Evolutionary conservation across 2,113 vertebrate genomes (phyloP).

Genomic region (Pollimyrus isidori): DNA sequence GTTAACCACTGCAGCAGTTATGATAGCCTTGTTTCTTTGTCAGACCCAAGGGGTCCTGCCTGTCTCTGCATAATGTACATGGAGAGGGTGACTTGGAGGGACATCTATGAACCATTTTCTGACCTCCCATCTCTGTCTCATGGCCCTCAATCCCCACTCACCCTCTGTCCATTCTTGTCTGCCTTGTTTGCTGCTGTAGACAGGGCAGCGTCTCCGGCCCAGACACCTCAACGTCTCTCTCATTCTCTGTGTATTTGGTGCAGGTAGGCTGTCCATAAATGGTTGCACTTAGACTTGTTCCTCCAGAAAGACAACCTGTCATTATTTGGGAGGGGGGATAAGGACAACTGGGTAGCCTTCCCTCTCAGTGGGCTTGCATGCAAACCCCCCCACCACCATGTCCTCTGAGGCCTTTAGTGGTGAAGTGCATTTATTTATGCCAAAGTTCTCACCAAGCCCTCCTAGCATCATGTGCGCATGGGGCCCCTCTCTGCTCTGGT

Average conservation of each 20-base stretch:
- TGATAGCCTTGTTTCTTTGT: no score
- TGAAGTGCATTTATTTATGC: slow-evolving; percentile 22
- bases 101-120: no score
- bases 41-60: no score
- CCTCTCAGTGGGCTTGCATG: background rate
- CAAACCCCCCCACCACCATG: background rate
- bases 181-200: background rate
- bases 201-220: background rate
- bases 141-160: background rate
- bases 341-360: background rate
- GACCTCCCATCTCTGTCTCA: background rate
- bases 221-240: background rate
- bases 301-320: background rate
- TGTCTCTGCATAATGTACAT: no score
- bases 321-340: background rate
- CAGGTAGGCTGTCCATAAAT: background rate
- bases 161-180: background rate
- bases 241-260: background rate
- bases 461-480: background rate
- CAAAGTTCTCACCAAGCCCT: slow-evolving; percentile 15
- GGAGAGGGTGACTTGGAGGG: no score
- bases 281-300: background rate
- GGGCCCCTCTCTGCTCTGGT: background rate
- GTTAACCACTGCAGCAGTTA: no score
- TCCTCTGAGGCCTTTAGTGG: background rate